These are phyloP conservation scores for Pseudochirops corinnae DNA, from an alignment of 2,797 vertebrate species.

Conservation along the genomic window DNA sequence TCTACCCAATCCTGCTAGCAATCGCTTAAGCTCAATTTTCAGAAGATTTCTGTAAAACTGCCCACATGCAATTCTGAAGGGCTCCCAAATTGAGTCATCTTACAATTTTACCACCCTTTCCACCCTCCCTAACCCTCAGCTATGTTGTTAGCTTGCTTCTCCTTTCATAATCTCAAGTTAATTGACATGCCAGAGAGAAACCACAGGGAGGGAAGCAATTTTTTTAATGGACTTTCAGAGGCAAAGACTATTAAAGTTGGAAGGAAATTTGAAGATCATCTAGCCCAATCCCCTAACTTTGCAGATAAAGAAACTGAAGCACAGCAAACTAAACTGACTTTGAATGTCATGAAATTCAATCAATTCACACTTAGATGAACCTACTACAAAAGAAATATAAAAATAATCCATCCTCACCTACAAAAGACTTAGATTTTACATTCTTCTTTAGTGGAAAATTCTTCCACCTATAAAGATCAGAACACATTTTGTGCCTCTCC, in stretches of 20 bases:
- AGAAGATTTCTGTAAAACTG: background rate
- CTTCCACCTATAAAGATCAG: background rate
- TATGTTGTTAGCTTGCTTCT: background rate
- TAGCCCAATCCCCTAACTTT: background rate
- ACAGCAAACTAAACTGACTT: background rate
- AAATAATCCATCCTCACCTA: background rate
- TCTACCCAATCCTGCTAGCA: background rate
- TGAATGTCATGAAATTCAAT: background rate
- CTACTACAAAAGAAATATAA: background rate
- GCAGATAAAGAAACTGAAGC: background rate
- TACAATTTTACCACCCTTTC: background rate
- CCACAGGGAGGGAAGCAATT: background rate
- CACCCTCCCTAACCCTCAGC: background rate
- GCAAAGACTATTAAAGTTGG: background rate
- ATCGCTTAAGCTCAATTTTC: constrained; percentile 9
- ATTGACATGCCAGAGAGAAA: background rate
- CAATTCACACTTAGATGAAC: background rate
- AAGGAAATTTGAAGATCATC: background rate
- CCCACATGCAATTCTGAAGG: background rate
- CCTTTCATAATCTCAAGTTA: background rate
- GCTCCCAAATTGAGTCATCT: background rate
- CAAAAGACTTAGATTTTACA: background rate
- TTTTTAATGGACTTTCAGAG: background rate
- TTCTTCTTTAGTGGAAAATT: background rate
- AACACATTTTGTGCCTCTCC: background rate